Conservation (phyloP, 2,113 vertebrate genomes). For the Hippocampus comes region DNA sequence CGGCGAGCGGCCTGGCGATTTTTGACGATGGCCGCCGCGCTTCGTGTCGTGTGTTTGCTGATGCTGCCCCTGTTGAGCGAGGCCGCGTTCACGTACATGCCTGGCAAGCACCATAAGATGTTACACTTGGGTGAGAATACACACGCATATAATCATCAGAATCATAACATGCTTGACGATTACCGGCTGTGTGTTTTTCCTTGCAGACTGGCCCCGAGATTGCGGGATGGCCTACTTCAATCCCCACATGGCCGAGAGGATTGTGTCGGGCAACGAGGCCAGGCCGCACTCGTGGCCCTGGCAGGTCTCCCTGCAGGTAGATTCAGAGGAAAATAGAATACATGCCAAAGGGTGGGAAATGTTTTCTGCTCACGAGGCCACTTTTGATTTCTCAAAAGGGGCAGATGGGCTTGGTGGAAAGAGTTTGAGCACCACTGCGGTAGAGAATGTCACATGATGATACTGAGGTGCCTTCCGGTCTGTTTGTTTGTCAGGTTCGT, state of each 20-base stretch:
- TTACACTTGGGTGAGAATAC: slow-evolving; percentile 64
- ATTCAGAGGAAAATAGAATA: neutral
- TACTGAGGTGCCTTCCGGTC: neutral
- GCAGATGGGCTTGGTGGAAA: too few relatives aligned
- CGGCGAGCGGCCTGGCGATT: slow-evolving; percentile 26
- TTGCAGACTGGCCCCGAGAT: slow-evolving; percentile 74
- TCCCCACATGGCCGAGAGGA: slow-evolving; percentile 72
- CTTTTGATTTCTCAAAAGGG: too few relatives aligned
- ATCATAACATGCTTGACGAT: too few relatives aligned
- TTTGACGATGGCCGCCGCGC: slow-evolving; percentile 50
- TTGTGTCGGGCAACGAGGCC: slow-evolving; percentile 72
- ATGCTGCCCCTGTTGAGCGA: slow-evolving; percentile 58
- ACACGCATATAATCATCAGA: neutral
- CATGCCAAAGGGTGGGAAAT: too few relatives aligned
- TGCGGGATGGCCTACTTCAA: slow-evolving; percentile 76
- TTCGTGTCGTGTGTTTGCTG: slow-evolving; percentile 49
- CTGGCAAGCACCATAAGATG: slow-evolving; percentile 61
- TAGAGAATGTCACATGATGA: neutral
- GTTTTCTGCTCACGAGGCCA: neutral
- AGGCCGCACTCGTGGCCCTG: slow-evolving; percentile 76
- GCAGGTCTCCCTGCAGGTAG: slow-evolving; percentile 78
- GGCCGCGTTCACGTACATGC: slow-evolving; percentile 53
- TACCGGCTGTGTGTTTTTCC: neutral
- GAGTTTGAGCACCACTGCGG: too few relatives aligned
- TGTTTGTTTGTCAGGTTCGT: slow-evolving; percentile 59